These are phyloP conservation scores for Diloba caeruleocephala DNA, from an alignment of 2,888 invertebrate genomes.

Conservation along the genomic window DNA sequence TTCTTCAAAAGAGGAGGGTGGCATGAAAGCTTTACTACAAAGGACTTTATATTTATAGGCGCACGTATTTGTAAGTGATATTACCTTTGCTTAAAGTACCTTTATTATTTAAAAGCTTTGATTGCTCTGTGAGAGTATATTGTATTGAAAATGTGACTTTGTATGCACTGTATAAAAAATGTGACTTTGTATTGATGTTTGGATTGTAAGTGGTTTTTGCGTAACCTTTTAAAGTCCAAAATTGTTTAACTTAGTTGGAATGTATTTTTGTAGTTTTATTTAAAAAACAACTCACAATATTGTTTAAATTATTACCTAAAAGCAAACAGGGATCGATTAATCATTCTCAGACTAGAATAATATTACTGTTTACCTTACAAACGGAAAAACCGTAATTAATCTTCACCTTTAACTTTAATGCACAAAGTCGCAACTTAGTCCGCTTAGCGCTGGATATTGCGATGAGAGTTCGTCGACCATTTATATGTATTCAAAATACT, in stretches of 20 bases:
- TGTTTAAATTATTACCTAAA: too few relatives aligned
- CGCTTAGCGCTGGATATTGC: slow-evolving; percentile 34
- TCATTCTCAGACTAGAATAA: too few relatives aligned
- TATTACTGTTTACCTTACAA: not conserved
- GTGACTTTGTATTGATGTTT: not conserved
- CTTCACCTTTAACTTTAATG: slow-evolving; percentile 26
- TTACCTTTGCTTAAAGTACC: slow-evolving; percentile 36
- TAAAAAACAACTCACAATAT: too few relatives aligned
- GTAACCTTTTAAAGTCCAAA: not conserved
- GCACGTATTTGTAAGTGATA: slow-evolving; percentile 33
- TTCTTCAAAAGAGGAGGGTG: slow-evolving; percentile 46
- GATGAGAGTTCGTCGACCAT: slow-evolving; percentile 43
- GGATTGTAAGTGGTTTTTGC: not conserved
- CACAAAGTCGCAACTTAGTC: slow-evolving; percentile 36
- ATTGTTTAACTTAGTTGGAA: too few relatives aligned
- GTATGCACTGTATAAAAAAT: not conserved
- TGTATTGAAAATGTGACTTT: not conserved
- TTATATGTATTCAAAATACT: slow-evolving; percentile 47
- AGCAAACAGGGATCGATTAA: too few relatives aligned
- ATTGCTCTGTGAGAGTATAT: slow-evolving; percentile 15
- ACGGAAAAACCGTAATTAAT: slow-evolving; percentile 18
- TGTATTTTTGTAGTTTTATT: too few relatives aligned
- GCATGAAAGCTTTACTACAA: slow-evolving; percentile 40
- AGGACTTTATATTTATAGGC: slow-evolving; percentile 30
- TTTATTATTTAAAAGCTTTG: slow-evolving; percentile 36